Base-by-base conservation (phyloP, 2,113 vertebrate genomes). In the Coptodon bakossiorum region DNA sequence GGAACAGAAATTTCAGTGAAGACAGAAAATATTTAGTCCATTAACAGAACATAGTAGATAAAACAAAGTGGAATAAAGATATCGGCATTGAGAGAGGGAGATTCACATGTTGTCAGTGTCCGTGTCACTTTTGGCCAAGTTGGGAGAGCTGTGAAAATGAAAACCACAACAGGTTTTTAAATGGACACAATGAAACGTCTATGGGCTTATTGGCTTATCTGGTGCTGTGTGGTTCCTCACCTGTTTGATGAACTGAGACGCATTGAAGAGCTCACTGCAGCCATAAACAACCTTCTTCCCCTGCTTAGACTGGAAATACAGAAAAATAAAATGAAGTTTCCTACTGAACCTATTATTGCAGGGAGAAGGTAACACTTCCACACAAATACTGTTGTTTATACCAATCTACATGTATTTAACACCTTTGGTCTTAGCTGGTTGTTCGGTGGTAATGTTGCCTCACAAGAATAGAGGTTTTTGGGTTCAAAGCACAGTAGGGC, bases 211-310 rank as follows among this genome's bases (percentile, higher is more conserved):
- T 66, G 61, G 45, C 27, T 78, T 50, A 36, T 48, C 16, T 38
- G 61, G 19, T 36, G 29, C 5, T 57, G 27, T 6, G 78, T 16
- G 11, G 2, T 9, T 10, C 66, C 86, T 91, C 92, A 98, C 99
- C 97, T 99, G 99, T 94, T 98, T 99, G 90, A 98, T 96, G 95
- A 99, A 99, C 92, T 99, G 98, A n/a, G 97, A 24, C 22, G 99
- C 98, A 88, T 97, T 99, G 93, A 99, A 99, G 86, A 99, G 97
- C 91, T 99, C 99, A 93, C 98, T 99, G 96, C 99, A 99, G 92
- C 99, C 99, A 86, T 99, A 99, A 66, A 99, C 93, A 34, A 99
- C 94, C 73, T 97, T 98, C 94, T 98, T 99, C 45, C 98, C 98
- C 94, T 97, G 98, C 90, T 98, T 99, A 14, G 97, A 94, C 99